Conservation (phyloP, 2,797 vertebrate genomes). For the Macropus fuliginosus region DNA sequence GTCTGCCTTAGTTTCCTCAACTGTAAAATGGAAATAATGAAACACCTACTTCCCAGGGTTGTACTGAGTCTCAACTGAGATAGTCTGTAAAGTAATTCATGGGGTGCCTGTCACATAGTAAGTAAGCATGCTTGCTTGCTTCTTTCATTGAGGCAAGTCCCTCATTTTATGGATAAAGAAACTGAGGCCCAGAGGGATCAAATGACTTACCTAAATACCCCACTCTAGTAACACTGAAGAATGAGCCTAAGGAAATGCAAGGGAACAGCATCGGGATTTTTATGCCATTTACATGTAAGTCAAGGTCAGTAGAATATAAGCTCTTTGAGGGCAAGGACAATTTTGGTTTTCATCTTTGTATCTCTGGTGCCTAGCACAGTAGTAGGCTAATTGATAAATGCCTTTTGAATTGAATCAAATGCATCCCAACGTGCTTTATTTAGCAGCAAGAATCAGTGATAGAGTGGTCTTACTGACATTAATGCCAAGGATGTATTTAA, state of each 20-base stretch:
- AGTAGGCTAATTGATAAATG: not conserved
- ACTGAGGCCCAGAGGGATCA: not conserved
- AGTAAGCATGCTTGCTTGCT: not conserved
- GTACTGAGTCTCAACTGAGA: not conserved
- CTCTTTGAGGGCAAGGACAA: not conserved
- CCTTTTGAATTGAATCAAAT: not conserved
- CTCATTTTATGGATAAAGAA: not conserved
- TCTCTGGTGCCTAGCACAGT: not conserved
- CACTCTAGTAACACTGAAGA: not conserved
- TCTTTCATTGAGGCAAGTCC: not conserved
- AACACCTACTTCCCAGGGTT: not conserved
- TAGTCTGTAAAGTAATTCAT: not conserved
- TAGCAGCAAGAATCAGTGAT: not conserved
- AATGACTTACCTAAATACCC: not conserved
- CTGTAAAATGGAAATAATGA: not conserved
- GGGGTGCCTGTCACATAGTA: not conserved
- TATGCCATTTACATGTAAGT: not conserved
- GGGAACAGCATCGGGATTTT: not conserved
- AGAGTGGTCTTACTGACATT: not conserved
- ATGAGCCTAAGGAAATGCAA: not conserved
- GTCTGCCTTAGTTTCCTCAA: not conserved
- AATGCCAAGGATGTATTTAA: not conserved
- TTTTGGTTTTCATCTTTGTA: not conserved
- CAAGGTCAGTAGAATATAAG: not conserved
- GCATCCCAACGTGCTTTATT: fast-evolving